Base-by-base conservation (phyloP, 1,140 invertebrate genomes). In the Lepidostoma basale region DNA sequence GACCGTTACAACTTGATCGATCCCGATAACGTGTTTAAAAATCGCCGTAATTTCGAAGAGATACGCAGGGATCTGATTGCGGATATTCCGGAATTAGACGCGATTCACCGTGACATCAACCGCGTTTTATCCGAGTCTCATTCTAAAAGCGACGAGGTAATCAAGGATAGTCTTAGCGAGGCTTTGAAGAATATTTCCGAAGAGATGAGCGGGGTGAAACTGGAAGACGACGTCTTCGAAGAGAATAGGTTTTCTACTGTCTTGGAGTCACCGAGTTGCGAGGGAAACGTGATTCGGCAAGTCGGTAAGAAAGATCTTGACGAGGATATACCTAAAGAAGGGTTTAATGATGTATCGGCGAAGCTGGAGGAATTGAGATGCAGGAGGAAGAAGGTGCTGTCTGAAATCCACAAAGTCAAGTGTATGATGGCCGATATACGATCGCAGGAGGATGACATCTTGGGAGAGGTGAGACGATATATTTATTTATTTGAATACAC, bases 381-480 rank as follows among this genome's bases (percentile, higher is more conserved):
- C 12, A 85, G 86, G 54, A 85, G 87, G 59, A 83, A 80, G 62
- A 84, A 87, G 45, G 75, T 86, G 28, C 74, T 88, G 22, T 73
- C 80, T 0, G 80, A 83, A 69, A 85, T 91, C 36, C 83, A 88
- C 28, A 79, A 83, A 30, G 80, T 94, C 14, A 94, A 93, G 74
- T 85, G 88, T 67, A 89, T 90, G 76, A 89, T 94, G 68, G 84
- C 87, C 1, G 92, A 94, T 74, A 89, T 94, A 52, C 89, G 94
- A 75, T 87, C 86, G 18, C 92, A 93, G 75, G 91, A 94, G 75
- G 90, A 92, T 76, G 92, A 95, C 79, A 88, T 92, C 18, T 85
- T 91, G 28, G 84, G 90, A 85, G 92, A 93, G 86, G 92, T 94
- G 80, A 77, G 74, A 74, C n/a, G n/a, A n/a, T n/a, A n/a, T n/a